These are phyloP conservation scores for Tachysurus fulvidraco DNA, from an alignment of 2,113 vertebrate species.

Conservation along the genomic window DNA sequence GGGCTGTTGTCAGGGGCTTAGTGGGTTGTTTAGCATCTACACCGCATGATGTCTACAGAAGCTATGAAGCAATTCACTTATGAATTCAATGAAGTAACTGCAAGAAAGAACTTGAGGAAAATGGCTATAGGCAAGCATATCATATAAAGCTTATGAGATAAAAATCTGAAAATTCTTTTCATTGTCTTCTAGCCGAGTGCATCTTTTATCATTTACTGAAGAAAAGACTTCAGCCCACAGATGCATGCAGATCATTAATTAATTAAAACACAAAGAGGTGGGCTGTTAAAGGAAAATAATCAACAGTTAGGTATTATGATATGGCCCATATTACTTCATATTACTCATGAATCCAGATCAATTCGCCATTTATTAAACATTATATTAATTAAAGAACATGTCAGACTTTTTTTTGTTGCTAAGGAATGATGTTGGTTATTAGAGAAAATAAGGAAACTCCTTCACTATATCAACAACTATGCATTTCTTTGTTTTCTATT, in stretches of 20 bases:
- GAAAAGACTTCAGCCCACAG: neutral
- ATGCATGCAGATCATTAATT: neutral
- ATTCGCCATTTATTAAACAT: neutral
- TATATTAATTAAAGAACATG: too few relatives aligned
- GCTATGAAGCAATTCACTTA: neutral
- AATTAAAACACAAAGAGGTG: neutral
- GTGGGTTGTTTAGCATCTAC: slow-evolving; percentile 37
- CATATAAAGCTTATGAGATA: neutral
- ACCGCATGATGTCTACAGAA: slow-evolving; percentile 14
- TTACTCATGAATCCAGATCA: neutral
- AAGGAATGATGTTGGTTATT: neutral
- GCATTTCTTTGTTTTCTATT: too few relatives aligned
- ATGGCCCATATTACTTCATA: neutral
- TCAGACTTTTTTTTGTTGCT: neutral
- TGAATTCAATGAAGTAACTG: neutral
- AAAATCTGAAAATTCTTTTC: neutral
- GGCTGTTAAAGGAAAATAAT: neutral
- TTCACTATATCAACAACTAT: neutral
- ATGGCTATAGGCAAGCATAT: neutral
- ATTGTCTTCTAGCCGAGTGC: neutral
- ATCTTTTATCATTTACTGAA: neutral
- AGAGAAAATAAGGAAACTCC: too few relatives aligned
- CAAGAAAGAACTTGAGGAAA: neutral
- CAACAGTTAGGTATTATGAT: neutral
- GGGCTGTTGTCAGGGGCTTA: slow-evolving; percentile 27